Evolutionary conservation across 2,888 invertebrate species (phyloP), one percentile per base, ranked within the genome.

Genomic region (Mantis religiosa): DNA sequence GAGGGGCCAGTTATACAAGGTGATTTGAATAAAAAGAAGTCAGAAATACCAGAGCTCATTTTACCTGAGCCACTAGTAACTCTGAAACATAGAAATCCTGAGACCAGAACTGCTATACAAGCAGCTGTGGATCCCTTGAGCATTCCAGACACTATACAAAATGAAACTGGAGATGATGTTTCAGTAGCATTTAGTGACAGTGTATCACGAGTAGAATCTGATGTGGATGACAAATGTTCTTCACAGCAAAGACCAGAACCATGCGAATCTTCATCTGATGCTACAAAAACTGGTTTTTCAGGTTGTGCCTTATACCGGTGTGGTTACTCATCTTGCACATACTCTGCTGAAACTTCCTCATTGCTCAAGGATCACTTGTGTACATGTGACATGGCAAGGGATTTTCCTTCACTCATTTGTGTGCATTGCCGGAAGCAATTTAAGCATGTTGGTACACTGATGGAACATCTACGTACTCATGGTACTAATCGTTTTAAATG

Each of bases 401-500:
- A 92, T 15, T 91, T 91, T 0, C 91, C 91, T 27, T 92, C 93
- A 47, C 92, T 93, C 28, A 93, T 93, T 83, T 96, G 96, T 91
- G 92, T 92, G 0, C 95, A 95, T 91, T 95, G 95, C 90, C 91
- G 92, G 27, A 94, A 94, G 90, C 91, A 91, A 9, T 94, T 95
- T 87, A 93, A 94, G 89, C 93, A 85, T 41, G 88, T 54, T 91
- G 82, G 86, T 91, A 2, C 90, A 28, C 14, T 88, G 27, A 14
- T 90, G n/a, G 94, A 95, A 9, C 96, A 96, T 91, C 92, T 96
- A 27, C 94, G 94, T 90, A 92, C 93, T 3, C 96, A 96, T 90
- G 95, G 95, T 0, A 92, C 94, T 0, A 94, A 94, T 90, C 93
- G 95, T 15, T 95, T 94, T 90, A 93, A 94, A 15, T 96, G 96